Evolutionary conservation across 1,140 invertebrate species (phyloP).

Genomic region (Penaeus indicus): DNA sequence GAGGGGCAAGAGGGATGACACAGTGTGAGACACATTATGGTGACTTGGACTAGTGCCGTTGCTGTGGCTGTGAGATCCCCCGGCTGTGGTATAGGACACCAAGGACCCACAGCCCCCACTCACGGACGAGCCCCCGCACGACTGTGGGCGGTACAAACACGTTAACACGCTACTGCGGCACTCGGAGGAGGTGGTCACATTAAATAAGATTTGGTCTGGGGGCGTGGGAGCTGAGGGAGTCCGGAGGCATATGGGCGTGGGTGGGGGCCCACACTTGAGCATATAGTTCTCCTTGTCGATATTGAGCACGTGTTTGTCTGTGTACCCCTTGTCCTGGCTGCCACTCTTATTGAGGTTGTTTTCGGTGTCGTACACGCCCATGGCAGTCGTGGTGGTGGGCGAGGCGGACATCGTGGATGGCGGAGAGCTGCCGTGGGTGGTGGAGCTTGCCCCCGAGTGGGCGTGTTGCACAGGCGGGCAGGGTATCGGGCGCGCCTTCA

Average conservation of each 20-base stretch:
- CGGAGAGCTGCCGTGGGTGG: neutral
- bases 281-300: conserved; percentile 78
- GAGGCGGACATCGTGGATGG: conserved; percentile 28
- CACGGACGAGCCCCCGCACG: conserved; percentile 35
- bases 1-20: conserved; percentile 75
- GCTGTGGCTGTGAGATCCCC: conserved; percentile 45
- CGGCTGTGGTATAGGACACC: conserved; percentile 15
- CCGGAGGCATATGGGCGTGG: conserved; percentile 67
- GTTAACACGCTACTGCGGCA: conserved; percentile 55
- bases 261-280: conserved; percentile 69
- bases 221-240: conserved; percentile 52
- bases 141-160: conserved; percentile 49
- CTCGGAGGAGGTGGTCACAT: conserved; percentile 55
- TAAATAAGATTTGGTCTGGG: conserved; percentile 51
- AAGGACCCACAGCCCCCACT: conserved; percentile 29
- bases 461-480: conserved; percentile 42
- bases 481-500: conserved; percentile 53
- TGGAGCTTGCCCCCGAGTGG: conserved; percentile 5
- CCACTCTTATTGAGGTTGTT: conserved; percentile 50
- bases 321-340: conserved; percentile 49
- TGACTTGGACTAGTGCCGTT: conserved; percentile 61
- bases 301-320: conserved; percentile 68
- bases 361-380: conserved; percentile 42
- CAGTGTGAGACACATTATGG: conserved; percentile 75
- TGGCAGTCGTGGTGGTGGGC: conserved; percentile 28